Conservation (phyloP, 2,797 vertebrate genomes). For the Aphelocoma californica region DNA sequence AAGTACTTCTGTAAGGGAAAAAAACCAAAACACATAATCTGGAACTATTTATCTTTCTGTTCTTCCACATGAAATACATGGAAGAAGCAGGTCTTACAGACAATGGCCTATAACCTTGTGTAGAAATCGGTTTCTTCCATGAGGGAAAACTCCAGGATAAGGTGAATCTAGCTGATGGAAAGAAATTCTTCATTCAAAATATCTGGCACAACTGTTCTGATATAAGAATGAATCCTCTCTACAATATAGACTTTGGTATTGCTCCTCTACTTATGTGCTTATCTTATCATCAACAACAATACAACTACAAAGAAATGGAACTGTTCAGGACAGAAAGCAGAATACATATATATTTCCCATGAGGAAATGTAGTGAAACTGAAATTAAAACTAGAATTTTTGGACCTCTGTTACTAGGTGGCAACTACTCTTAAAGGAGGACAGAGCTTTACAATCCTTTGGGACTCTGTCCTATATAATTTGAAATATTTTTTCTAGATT, state of each 20-base stretch:
- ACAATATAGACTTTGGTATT: not conserved
- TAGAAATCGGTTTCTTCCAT: not conserved
- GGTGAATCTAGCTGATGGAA: not conserved
- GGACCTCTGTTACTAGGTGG: not conserved
- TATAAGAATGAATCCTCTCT: not conserved
- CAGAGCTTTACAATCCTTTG: not conserved
- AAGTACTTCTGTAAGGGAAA: not conserved
- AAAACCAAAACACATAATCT: accelerated
- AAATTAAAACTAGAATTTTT: not conserved
- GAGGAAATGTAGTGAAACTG: not conserved
- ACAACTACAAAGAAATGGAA: not conserved
- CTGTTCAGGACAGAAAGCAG: not conserved
- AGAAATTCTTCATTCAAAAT: not conserved
- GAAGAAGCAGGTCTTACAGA: not conserved
- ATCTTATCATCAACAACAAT: not conserved
- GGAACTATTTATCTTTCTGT: not conserved
- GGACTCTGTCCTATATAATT: not conserved
- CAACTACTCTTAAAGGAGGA: not conserved
- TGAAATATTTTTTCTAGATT: not conserved
- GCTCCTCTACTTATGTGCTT: not conserved
- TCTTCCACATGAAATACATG: accelerated
- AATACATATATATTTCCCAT: not conserved
- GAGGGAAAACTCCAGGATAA: not conserved
- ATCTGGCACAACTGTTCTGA: not conserved
- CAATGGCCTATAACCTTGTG: not conserved